phyloP scores from a whole-genome alignment of 53 echinoderm and acorn worm species.

The Zoroaster sp. region DNA sequence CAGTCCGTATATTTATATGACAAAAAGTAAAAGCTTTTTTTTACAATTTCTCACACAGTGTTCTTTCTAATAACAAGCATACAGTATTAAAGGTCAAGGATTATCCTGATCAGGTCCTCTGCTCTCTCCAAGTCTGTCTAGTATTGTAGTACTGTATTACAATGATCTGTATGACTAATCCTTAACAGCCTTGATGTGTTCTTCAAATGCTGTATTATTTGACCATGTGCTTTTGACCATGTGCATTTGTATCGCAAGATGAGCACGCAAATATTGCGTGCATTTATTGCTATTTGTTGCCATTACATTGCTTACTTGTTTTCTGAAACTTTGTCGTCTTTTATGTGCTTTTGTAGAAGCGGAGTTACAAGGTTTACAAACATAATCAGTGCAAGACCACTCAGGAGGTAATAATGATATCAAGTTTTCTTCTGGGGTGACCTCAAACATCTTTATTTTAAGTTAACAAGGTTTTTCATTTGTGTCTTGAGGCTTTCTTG shows the following conservation, averaged over 20 bases:
- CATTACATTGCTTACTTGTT: conserved; percentile 37
- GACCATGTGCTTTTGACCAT: background rate
- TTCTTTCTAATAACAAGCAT: background rate
- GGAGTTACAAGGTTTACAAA: conserved; percentile 14
- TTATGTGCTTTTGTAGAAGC: conserved; percentile 28
- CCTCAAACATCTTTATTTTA: too few relatives aligned
- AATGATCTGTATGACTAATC: conserved; percentile 2
- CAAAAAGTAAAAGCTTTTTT: background rate
- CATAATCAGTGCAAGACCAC: background rate
- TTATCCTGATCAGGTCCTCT: background rate
- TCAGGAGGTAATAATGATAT: too few relatives aligned
- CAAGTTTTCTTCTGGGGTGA: too few relatives aligned
- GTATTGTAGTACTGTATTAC: conserved; percentile 47
- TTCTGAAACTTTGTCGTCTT: conserved; percentile 20
- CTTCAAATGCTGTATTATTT: background rate
- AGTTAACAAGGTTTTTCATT: background rate
- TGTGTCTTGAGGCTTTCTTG: background rate
- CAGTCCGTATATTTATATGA: too few relatives aligned
- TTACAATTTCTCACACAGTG: background rate
- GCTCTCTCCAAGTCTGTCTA: conserved; percentile 8
- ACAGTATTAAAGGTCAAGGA: background rate
- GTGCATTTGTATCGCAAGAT: conserved; percentile 15
- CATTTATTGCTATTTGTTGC: conserved; percentile 27
- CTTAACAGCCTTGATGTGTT: background rate
- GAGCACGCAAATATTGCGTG: background rate